Percentiles rank a stretch among this genome's conserved stretches.
These are phyloP conservation scores for Balaeniceps rex DNA, from an alignment of 2,113 vertebrate genomes.

Conservation along the genomic window DNA sequence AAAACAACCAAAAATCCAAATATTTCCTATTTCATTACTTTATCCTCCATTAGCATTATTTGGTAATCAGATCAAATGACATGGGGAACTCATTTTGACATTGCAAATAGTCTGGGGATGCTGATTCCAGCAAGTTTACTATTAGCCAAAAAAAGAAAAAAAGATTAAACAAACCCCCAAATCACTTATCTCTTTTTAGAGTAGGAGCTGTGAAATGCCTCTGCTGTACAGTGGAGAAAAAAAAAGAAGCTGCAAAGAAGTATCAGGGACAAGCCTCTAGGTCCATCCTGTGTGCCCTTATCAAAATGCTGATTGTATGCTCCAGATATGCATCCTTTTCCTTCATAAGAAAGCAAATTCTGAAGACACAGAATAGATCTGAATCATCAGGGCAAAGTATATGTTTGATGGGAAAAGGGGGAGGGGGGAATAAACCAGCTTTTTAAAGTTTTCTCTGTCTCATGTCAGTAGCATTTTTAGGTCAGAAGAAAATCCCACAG, in stretches of 20 bases:
- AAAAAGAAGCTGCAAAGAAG: neutral
- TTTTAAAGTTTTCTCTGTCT: neutral
- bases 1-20: neutral
- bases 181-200: neutral
- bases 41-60: neutral
- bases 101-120: neutral
- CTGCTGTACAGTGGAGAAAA: neutral
- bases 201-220: neutral
- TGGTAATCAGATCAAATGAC: neutral
- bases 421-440: neutral
- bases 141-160: neutral
- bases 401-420: neutral
- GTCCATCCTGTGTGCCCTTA: neutral
- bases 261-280: neutral
- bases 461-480: neutral
- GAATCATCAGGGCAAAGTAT: neutral
- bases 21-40: neutral
- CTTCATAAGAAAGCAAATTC: neutral
- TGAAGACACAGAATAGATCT: neutral
- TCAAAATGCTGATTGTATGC: neutral
- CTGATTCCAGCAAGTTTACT: neutral
- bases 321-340: neutral
- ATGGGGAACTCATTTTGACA: neutral
- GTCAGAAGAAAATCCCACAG: neutral
- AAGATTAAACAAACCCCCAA: neutral